Evolutionary conservation across 2,888 invertebrate species (phyloP), one percentile per base, ranked within the genome.

Genomic region (Flexamia atlantica): DNA sequence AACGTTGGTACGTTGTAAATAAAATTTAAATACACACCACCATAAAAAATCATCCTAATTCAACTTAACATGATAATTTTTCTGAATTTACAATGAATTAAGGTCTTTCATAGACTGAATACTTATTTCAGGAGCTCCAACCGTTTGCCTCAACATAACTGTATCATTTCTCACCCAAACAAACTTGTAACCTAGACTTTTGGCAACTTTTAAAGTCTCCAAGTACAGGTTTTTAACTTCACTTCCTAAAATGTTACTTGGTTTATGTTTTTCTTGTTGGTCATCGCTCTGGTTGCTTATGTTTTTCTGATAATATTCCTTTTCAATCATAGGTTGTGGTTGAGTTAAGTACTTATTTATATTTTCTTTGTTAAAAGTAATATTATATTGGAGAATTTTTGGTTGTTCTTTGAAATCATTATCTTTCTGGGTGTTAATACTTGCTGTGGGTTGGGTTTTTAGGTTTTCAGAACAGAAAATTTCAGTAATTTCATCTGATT

Each of bases 21-120:
- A n/a, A n/a, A n/a, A n/a, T n/a, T n/a, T n/a, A n/a, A n/a, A n/a
- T n/a, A n/a, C n/a, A n/a, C n/a, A n/a, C n/a, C n/a, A n/a, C n/a
- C n/a, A n/a, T n/a, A n/a, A n/a, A n/a, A n/a, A n/a, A n/a, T n/a
- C n/a, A n/a, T n/a, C n/a, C n/a, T n/a, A n/a, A n/a, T n/a, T n/a
- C n/a, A n/a, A n/a, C n/a, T n/a, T n/a, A n/a, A n/a, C n/a, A n/a
- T n/a, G n/a, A n/a, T n/a, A n/a, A n/a, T 36, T 64, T 4, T 64
- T 14, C 64, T 20, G 23, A 2, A 70, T 74, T 40, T 28, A 1
- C 74, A 74, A 74, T 14, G 14, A 25, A 0, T 46, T 4, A 10
- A 74, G 46, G 40, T 74, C 74, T 74, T 74, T 20, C 23, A 17
- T 23, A 12, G 28, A 28, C 10, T 64, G 17, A 28, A 64, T 28